Conservation (phyloP, 2,888 invertebrate genomes). For the Exocentrus adspersus region DNA sequence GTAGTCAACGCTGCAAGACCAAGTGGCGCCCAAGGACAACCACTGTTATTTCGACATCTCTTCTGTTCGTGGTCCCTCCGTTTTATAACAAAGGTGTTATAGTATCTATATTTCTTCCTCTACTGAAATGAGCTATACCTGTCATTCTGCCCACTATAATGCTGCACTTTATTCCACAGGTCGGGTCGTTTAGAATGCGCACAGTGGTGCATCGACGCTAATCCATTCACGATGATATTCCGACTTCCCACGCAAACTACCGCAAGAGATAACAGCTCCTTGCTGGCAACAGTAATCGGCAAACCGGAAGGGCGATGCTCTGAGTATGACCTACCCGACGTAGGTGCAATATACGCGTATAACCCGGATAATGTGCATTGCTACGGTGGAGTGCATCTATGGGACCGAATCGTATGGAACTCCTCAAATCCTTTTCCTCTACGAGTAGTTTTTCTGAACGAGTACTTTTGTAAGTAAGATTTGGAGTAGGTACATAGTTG, state of each 20-base stretch:
- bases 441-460: no score
- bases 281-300: conserved; percentile 22
- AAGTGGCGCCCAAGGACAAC: no score
- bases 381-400: neutral
- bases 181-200: conserved; percentile 17
- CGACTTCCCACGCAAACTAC: conserved; percentile 31
- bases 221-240: conserved; percentile 25
- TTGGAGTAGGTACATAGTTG: no score
- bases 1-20: no score
- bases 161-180: conserved; percentile 5
- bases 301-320: conserved; percentile 39
- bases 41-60: no score
- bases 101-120: no score
- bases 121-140: neutral
- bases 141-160: neutral
- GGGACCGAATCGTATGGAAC: conserved; percentile 5
- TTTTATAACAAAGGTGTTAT: no score
- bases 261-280: conserved; percentile 31
- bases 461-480: no score
- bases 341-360: conserved; percentile 33
- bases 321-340: conserved; percentile 31
- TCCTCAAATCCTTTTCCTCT: conserved; percentile 1
- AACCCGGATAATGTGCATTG: conserved; percentile 29
- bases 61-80: no score
- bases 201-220: conserved; percentile 21